Evolutionary conservation across 2,113 vertebrate species (phyloP).

Genomic region (Solenodon paradoxus): DNA sequence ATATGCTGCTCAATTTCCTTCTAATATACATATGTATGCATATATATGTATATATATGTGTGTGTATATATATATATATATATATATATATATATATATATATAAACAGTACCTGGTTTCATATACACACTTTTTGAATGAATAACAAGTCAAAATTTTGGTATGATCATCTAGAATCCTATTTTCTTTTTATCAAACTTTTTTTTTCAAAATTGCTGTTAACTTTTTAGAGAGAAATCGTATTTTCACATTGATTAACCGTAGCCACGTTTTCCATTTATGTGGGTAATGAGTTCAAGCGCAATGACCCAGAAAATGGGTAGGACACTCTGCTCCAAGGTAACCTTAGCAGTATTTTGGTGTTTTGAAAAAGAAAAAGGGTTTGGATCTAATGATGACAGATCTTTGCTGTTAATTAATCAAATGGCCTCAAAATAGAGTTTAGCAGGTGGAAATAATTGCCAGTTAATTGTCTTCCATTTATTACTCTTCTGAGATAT

Average conservation of each 20-base stretch:
- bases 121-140: not conserved
- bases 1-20: not conserved
- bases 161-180: not conserved
- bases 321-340: slow-evolving; percentile 66
- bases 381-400: slow-evolving; percentile 78
- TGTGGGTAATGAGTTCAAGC: slow-evolving; percentile 79
- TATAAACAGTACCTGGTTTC: too few species aligned
- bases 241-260: slow-evolving; percentile 78
- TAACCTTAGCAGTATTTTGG: slow-evolving; percentile 76
- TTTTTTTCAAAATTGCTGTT: slow-evolving; percentile 57
- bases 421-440: slow-evolving; percentile 82
- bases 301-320: slow-evolving; percentile 82
- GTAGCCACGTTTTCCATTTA: slow-evolving; percentile 79
- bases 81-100: too few species aligned
- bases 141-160: not conserved
- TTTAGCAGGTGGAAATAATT: slow-evolving; percentile 87
- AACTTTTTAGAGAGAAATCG: slow-evolving; percentile 69
- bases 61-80: too few species aligned
- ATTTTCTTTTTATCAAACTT: slow-evolving; percentile 39
- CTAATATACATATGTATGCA: too few species aligned
- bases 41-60: too few species aligned
- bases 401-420: slow-evolving; percentile 82
- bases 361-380: slow-evolving; percentile 52
- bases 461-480: slow-evolving; percentile 81
- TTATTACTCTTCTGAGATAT: slow-evolving; percentile 82